These are phyloP conservation scores for Danaus melanippus DNA, from an alignment of 1,140 invertebrate species.

Conservation along the genomic window DNA sequence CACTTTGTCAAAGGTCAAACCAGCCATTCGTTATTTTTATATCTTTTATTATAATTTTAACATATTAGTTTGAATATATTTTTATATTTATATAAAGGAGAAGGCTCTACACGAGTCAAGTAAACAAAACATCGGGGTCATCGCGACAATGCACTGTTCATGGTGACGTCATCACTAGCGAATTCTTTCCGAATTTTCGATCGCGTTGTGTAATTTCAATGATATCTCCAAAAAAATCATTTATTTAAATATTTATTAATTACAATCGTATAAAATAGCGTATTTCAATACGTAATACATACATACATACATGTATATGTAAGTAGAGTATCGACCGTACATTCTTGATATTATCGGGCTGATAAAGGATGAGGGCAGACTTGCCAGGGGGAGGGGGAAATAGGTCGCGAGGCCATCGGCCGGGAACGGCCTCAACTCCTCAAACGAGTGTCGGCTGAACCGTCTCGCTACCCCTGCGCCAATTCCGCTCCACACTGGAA, in stretches of 20 bases:
- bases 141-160: constrained; percentile 30
- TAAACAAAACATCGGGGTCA: constrained; percentile 31
- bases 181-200: constrained; percentile 18
- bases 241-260: too few species aligned
- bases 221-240: too few species aligned
- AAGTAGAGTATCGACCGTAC: constrained; percentile 15
- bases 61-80: too few species aligned
- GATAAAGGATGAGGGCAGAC: constrained; percentile 46
- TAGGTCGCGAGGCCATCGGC: constrained; percentile 61
- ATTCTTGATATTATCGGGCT: constrained; percentile 42
- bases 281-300: too few species aligned
- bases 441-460: constrained; percentile 31
- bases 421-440: constrained; percentile 41
- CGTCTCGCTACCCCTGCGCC: constrained; percentile 35
- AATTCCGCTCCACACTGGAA: constrained; percentile 24
- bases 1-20: constrained; percentile 2
- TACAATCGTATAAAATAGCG: too few species aligned
- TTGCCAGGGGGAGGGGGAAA: constrained; percentile 39
- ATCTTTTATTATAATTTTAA: constrained; percentile 2
- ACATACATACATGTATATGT: constrained; percentile 10
- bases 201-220: not conserved
- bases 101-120: constrained; percentile 24
- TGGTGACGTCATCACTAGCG: constrained; percentile 21
- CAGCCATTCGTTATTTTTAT: constrained; percentile 1
- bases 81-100: constrained; percentile 6